Conservation (phyloP, 2,113 vertebrate species). For the Aramus guarauna region DNA sequence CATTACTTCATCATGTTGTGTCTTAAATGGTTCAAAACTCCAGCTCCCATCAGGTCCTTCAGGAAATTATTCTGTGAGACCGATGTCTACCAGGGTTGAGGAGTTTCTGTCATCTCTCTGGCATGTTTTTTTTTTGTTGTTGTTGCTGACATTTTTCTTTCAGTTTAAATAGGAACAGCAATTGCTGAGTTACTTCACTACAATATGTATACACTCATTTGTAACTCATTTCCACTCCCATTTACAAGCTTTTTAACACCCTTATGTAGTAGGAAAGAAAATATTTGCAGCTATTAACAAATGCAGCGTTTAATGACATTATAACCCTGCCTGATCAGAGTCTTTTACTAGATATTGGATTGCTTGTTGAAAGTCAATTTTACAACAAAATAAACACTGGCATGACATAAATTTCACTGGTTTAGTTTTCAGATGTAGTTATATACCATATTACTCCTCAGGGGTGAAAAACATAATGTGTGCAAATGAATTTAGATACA, state of each 20-base stretch:
- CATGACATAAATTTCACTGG: conserved; percentile 59
- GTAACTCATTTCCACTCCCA: conserved; percentile 41
- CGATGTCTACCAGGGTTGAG: not conserved
- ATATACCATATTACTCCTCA: conserved; percentile 62
- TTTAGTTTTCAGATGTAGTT: conserved; percentile 65
- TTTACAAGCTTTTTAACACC: conserved; percentile 32
- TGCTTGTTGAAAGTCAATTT: conserved; percentile 62
- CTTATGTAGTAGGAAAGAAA: conserved; percentile 28
- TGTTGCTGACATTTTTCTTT: conserved; percentile 9
- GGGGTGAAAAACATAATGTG: conserved; percentile 60
- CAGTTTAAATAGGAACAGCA: conserved; percentile 15
- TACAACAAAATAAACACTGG: conserved; percentile 25
- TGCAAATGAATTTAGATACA: conserved; percentile 71
- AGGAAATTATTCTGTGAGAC: not conserved
- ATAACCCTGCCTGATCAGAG: conserved; percentile 41
- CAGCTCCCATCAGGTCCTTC: not conserved
- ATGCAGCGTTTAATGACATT: conserved; percentile 55
- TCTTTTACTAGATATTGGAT: conserved; percentile 20
- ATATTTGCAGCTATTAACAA: conserved; percentile 55
- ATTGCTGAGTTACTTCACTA: conserved; percentile 16
- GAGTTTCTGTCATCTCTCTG: not conserved
- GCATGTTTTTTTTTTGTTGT: too few species aligned
- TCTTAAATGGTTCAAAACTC: not conserved
- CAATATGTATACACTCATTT: conserved; percentile 21
- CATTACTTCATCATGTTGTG: not conserved